Evolutionary conservation across 2,888 invertebrate genomes (phyloP), one percentile per base, ranked within the genome.

Genomic region (Pristionchus entomophagus): DNA sequence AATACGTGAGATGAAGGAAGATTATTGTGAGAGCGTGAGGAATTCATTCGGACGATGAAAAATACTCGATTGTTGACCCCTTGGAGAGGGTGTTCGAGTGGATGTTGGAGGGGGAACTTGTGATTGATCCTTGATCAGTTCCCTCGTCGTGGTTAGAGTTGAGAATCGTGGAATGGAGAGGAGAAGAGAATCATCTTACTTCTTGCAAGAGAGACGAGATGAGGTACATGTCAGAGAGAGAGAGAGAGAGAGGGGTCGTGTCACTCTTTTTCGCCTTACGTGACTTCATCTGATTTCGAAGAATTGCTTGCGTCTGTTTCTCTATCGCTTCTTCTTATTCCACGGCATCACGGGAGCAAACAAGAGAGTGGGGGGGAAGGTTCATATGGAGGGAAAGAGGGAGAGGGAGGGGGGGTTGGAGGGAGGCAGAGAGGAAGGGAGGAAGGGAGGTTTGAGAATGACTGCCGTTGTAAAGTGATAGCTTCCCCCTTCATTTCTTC

Each of bases 391-490:
- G 65, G 19, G 14, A 26, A 14, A 32, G 73, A 73, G 73, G 14
- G 26, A 6, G 45, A 19, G 22, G 12, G 73, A 35, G 17, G 26
- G n/a, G 14, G 26, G 38, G 73, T 12, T 19, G 26, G 73, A 35
- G 29, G 10, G 41, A 32, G 32, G 29, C 19, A 19, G 29, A 19
- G 65, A 29, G n/a, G 19, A 22, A 38, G 26, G 65, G 8, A 29
- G n/a, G 41, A 41, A 2, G 26, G 41, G 49, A 80, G 51, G 78
- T 51, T 51, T 49, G 49, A 80, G 51, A 53, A 53, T 51, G 78
- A 49, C 51, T 49, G 78, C 32, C 32, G 78, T 51, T 80, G 78
- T 80, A 80, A 80, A 80, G 78, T 41, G 78, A 80, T 80, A 38
- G 35, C 78, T 80, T 49, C 49, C 49, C 41, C n/a, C 78, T 51